phyloP scores from a whole-genome alignment of 2,888 invertebrate genomes.

The Tenthredo notha region DNA sequence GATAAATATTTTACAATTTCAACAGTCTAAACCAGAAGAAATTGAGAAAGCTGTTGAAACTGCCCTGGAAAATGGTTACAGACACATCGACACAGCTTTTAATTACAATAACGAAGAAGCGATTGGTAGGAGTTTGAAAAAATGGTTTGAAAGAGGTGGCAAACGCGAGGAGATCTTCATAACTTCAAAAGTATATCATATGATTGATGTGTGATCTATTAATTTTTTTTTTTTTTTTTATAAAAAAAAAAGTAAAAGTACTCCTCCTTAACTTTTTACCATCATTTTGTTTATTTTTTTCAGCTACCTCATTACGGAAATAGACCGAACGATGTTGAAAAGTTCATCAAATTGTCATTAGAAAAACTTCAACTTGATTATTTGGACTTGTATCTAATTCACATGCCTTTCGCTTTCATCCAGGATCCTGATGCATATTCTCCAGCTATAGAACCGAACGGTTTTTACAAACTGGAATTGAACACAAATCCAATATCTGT shows the following conservation, averaged over 20 bases:
- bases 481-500: slow-evolving; percentile 84
- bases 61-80: slow-evolving; percentile 86
- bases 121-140: slow-evolving; percentile 85
- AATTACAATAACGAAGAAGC: slow-evolving; percentile 89
- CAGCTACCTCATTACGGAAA: slow-evolving; percentile 87
- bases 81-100: slow-evolving; percentile 90
- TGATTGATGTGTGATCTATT: too few species aligned
- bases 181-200: slow-evolving; percentile 85
- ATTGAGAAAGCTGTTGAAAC: slow-evolving; percentile 83
- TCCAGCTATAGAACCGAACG: slow-evolving; percentile 81
- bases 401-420: slow-evolving; percentile 86
- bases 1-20: background rate
- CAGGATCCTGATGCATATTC: slow-evolving; percentile 81
- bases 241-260: too few species aligned
- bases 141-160: slow-evolving; percentile 84
- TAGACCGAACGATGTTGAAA: slow-evolving; percentile 84
- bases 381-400: slow-evolving; percentile 89
- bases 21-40: slow-evolving; percentile 82
- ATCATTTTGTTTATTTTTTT: too few species aligned
- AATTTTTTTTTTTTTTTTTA: too few species aligned
- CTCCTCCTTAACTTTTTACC: too few species aligned
- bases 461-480: slow-evolving; percentile 82
- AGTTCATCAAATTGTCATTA: slow-evolving; percentile 84
- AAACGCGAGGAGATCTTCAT: slow-evolving; percentile 87
- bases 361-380: slow-evolving; percentile 84